A percentile compares a stretch with the other conserved stretches of the same genome.
phyloP scores from a whole-genome alignment of 2,113 vertebrate species.

The Bagarius yarrelli region DNA sequence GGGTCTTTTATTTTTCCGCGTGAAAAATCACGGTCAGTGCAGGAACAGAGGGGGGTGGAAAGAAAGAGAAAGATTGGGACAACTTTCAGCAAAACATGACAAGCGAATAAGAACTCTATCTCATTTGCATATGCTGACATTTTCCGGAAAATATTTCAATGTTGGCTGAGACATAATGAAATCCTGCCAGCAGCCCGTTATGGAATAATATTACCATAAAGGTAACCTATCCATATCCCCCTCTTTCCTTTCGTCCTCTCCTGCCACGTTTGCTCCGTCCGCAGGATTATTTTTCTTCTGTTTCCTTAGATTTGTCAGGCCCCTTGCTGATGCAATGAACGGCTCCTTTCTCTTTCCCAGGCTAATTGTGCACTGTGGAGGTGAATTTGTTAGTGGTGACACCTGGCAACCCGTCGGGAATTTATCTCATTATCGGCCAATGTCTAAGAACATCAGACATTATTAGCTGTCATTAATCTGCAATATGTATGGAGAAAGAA shows the following conservation, averaged over 20 bases:
- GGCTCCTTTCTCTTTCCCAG: slow-evolving; percentile 82
- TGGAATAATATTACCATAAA: slow-evolving; percentile 99
- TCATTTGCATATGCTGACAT: slow-evolving; percentile 99
- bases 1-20: slow-evolving; percentile 20
- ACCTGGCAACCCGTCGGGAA: slow-evolving; percentile 94
- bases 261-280: slow-evolving; percentile 68
- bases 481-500: slow-evolving; percentile 76
- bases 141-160: slow-evolving; percentile 97
- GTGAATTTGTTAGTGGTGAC: slow-evolving; percentile 99
- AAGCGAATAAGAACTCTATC: slow-evolving; percentile 77
- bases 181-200: slow-evolving; percentile 94
- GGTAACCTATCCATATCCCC: slow-evolving; percentile 95
- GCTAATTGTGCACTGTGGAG: slow-evolving; percentile 89
- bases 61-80: slow-evolving; percentile 64
- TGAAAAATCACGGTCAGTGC: slow-evolving; percentile 11
- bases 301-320: slow-evolving; percentile 83
- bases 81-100: slow-evolving; percentile 88
- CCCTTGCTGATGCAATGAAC: slow-evolving; percentile 82
- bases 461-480: slow-evolving; percentile 99
- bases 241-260: slow-evolving; percentile 54
- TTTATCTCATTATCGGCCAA: slow-evolving; percentile 95
- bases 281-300: slow-evolving; percentile 75
- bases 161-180: slow-evolving; percentile 95
- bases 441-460: slow-evolving; percentile 99
- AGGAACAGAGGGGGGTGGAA: slow-evolving; percentile 23